Base-by-base conservation (phyloP, 2,113 vertebrate genomes). In the Fulica atra region DNA sequence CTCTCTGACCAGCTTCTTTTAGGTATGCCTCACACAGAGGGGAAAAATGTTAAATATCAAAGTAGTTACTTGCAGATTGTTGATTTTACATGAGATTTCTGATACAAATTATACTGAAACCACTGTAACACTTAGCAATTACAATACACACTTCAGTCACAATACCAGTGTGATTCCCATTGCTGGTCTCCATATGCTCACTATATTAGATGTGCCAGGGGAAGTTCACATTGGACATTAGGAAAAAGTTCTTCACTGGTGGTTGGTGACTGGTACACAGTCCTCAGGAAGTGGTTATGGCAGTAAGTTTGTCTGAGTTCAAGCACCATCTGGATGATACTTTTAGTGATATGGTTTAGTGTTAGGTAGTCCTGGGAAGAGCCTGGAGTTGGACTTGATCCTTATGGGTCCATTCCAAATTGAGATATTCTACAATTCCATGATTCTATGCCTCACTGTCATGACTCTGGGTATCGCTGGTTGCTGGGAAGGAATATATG, bases 21-120 rank as follows among this genome's bases (percentile, higher is more conserved):
- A 57, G 38, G 29, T 87, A 56, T 35, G 51, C 15, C 48, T n/a
- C 0, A 2, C 0, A 1, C 14, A 10, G 18, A 78, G 16, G 13
- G 13, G 3, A 10, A 2, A 85, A 26, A 61, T 9, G 7, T 33
- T 85, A 48, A 42, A 48, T 35, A 66, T 15, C 5, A 46, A 16
- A 56, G 46, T 25, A 84, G 1, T 53, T 85, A 31, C 73, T 19
- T 89, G 54, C 61, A 84, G 38, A 44, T 42, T 1, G 2, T 24
- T 16, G 35, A 7, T 40, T 17, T 31, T 53, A 20, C 9, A 14
- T 1, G 11, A 18, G 21, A 40, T 36, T 92, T 91, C 57, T 59
- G 10, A 66, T 74, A 23, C 2, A 82, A 88, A 92, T 63, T 36
- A 54, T 24, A 68, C 71, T 36, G 21, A 59, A 92, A 86, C 33